Conservation (phyloP, 2,888 invertebrate genomes). For the Drosophila ustulata region DNA sequence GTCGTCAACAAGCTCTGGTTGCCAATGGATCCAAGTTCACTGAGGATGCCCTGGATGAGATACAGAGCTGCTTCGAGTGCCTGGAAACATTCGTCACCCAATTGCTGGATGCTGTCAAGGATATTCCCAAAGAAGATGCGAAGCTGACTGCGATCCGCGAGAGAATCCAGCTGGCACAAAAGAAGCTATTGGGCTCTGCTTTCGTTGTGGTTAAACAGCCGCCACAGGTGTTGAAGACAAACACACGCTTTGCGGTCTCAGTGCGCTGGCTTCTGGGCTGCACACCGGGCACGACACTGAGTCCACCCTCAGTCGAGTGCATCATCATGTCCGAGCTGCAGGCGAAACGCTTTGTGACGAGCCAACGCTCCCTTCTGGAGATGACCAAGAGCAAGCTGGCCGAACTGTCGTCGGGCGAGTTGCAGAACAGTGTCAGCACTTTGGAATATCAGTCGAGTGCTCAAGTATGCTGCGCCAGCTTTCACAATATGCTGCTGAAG, state of each 20-base stretch:
- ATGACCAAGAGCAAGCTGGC: conserved; percentile 68
- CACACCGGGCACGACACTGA: conserved; percentile 96
- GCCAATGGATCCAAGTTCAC: conserved; percentile 96
- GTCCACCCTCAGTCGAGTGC: conserved; percentile 93
- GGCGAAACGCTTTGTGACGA: conserved; percentile 88
- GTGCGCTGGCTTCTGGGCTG: conserved; percentile 96
- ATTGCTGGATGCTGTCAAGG: conserved; percentile 49
- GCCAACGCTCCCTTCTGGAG: conserved; percentile 81
- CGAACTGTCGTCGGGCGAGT: conserved; percentile 91
- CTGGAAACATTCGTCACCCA: conserved; percentile 79
- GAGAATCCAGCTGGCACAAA: conserved; percentile 76
- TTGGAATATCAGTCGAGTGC: conserved; percentile 98
- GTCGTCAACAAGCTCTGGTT: conserved; percentile 95
- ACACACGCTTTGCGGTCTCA: conserved; percentile 97
- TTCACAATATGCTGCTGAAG: conserved; percentile 96
- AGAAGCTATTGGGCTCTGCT: conserved; percentile 85
- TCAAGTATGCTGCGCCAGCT: conserved; percentile 94
- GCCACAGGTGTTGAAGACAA: conserved; percentile 99
- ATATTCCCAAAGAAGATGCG: conserved; percentile 40
- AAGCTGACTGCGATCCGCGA: conserved; percentile 68
- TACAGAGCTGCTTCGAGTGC: conserved; percentile 92
- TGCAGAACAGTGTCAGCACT: conserved; percentile 96
- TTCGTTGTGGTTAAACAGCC: conserved; percentile 99
- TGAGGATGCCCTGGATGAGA: conserved; percentile 91
- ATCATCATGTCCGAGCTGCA: conserved; percentile 87